phyloP scores from a whole-genome alignment of 2,888 invertebrate genomes.

The Conops quadrifasciatus region DNA sequence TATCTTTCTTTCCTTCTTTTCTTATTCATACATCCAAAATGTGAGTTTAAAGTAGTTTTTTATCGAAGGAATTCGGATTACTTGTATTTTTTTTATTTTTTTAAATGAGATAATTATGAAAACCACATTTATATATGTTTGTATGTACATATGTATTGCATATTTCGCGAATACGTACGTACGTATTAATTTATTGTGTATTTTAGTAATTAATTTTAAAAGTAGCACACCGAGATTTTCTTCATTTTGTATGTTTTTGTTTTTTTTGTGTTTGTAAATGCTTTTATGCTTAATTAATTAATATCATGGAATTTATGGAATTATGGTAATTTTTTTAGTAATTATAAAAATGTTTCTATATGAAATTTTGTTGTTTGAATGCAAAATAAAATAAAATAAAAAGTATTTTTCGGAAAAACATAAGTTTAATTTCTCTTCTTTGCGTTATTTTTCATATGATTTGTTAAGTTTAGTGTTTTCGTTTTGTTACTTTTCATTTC shows the following conservation, averaged over 20 bases:
- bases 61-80: conserved; percentile 43
- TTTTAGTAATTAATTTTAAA: conserved; percentile 46
- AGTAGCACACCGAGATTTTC: conserved; percentile 58
- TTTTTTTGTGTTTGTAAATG: conserved; percentile 23
- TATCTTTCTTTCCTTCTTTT: conserved; percentile 33
- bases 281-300: conserved; percentile 33
- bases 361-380: no score
- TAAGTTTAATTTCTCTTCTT: no score
- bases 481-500: neutral
- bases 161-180: no score
- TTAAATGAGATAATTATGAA: conserved; percentile 41
- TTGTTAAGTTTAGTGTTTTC: no score
- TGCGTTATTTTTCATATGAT: no score
- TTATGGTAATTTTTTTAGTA: conserved; percentile 41
- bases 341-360: no score
- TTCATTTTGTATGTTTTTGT: conserved; percentile 34
- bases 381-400: no score
- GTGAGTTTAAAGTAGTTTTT: conserved; percentile 39
- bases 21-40: conserved; percentile 38
- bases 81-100: conserved; percentile 42
- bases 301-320: conserved; percentile 30
- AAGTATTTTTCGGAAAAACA: no score
- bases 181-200: conserved; percentile 18
- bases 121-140: conserved; percentile 39
- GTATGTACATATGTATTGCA: conserved; percentile 1